phyloP scores from a whole-genome alignment of 37 sponge, comb jelly and placozoan species.

The Eunapius fragilis region DNA sequence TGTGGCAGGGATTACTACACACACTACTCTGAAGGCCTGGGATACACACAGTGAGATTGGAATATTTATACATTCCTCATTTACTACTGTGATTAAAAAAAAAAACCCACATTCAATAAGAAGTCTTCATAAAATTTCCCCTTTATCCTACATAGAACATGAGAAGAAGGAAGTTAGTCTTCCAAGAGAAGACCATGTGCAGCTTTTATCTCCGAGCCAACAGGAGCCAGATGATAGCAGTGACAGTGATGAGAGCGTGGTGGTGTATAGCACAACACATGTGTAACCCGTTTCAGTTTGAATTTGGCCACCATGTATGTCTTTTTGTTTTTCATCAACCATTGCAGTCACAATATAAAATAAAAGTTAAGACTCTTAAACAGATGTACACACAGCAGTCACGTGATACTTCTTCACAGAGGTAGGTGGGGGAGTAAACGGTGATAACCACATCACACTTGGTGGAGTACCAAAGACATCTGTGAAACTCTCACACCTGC shows the following conservation, averaged over 20 bases:
- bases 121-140: background rate
- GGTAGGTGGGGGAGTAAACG: slow-evolving; percentile 72
- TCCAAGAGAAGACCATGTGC: background rate
- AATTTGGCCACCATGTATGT: no score
- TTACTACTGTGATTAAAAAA: no score
- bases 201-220: background rate
- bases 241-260: slow-evolving; percentile 14
- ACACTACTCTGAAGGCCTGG: slow-evolving; percentile 70
- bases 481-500: slow-evolving; percentile 75
- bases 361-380: background rate
- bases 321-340: background rate
- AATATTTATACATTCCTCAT: no score
- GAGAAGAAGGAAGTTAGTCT: slow-evolving; percentile 9
- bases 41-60: slow-evolving; percentile 37
- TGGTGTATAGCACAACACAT: slow-evolving; percentile 15
- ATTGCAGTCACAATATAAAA: background rate
- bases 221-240: background rate
- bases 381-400: background rate
- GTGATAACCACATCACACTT: slow-evolving; percentile 82
- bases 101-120: background rate
- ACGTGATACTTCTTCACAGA: background rate
- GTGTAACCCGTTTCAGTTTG: background rate
- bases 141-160: background rate
- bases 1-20: slow-evolving; percentile 81
- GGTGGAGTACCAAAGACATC: slow-evolving; percentile 86